These are phyloP conservation scores for Colletes latitarsis DNA, from an alignment of 1,140 invertebrate genomes.

Conservation along the genomic window DNA sequence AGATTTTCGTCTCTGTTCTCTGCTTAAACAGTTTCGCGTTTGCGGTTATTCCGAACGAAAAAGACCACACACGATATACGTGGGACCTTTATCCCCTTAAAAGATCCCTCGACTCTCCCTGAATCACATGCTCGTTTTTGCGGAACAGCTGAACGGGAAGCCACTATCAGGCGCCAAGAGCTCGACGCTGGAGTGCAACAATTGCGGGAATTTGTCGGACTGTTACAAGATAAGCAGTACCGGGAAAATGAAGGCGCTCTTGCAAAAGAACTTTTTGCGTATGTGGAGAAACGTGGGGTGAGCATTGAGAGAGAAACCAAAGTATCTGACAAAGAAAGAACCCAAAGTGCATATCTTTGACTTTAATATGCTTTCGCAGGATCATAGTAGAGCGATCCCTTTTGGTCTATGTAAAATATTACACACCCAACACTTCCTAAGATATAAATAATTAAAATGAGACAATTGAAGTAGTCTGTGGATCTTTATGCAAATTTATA, in stretches of 20 bases:
- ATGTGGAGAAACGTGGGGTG: constrained; percentile 95
- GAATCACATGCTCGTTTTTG: not conserved
- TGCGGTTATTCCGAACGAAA: too few species aligned
- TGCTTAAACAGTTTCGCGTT: not conserved
- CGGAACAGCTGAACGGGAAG: constrained; percentile 82
- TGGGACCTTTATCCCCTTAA: too few species aligned
- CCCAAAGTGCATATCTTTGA: too few species aligned
- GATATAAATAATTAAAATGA: too few species aligned
- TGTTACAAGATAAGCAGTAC: constrained; percentile 84
- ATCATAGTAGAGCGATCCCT: too few species aligned
- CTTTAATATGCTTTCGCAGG: too few species aligned
- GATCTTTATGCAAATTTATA: too few species aligned
- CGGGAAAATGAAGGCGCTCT: constrained; percentile 89
- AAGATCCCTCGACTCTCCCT: not conserved
- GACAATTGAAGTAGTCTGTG: too few species aligned
- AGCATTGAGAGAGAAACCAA: constrained; percentile 44
- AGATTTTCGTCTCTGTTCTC: constrained; percentile 4
- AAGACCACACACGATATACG: too few species aligned
- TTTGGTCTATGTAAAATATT: too few species aligned
- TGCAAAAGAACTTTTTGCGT: constrained; percentile 95
- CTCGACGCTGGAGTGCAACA: constrained; percentile 81
- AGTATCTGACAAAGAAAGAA: too few species aligned
- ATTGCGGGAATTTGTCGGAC: constrained; percentile 81
- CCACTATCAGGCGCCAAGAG: constrained; percentile 79
- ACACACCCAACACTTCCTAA: too few species aligned